Evolutionary conservation across 1,140 invertebrate genomes (phyloP).

Genomic region (Eurosta solidaginis): DNA sequence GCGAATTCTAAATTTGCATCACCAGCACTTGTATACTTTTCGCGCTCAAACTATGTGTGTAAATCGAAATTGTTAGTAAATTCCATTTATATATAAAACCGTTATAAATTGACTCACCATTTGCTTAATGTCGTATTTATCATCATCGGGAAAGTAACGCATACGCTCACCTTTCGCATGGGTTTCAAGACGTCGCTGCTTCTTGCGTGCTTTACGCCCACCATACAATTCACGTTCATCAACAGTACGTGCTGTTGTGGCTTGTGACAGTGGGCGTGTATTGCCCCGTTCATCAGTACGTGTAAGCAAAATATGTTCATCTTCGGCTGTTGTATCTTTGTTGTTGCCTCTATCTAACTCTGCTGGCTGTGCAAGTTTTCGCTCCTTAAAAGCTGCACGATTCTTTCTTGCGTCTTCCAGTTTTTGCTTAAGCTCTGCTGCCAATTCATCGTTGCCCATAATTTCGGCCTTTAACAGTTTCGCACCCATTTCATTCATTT

Average conservation of each 20-base stretch:
- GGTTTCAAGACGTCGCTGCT: conserved; percentile 70
- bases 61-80: conserved; percentile 36
- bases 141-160: conserved; percentile 89
- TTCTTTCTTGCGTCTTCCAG: conserved; percentile 71
- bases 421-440: conserved; percentile 73
- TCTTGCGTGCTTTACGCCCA: conserved; percentile 61
- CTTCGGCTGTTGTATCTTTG: conserved; percentile 43
- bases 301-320: conserved; percentile 73
- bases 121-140: conserved; percentile 82
- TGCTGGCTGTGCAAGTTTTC: conserved; percentile 23
- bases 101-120: conserved; percentile 67
- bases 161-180: conserved; percentile 75
- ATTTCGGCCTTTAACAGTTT: conserved; percentile 91
- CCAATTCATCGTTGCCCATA: conserved; percentile 76
- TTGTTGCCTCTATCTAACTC: not conserved
- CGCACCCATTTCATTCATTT: conserved; percentile 86
- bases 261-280: conserved; percentile 62
- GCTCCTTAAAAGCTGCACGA: conserved; percentile 57
- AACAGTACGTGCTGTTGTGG: conserved; percentile 24
- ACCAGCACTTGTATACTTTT: conserved; percentile 80
- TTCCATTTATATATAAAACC: conserved; percentile 30
- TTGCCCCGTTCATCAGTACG: conserved; percentile 72
- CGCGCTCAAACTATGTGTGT: conserved; percentile 78
- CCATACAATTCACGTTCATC: conserved; percentile 54
- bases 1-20: conserved; percentile 84